phyloP scores from a whole-genome alignment of 1,140 invertebrate species.

The Drosophila mojavensis region DNA sequence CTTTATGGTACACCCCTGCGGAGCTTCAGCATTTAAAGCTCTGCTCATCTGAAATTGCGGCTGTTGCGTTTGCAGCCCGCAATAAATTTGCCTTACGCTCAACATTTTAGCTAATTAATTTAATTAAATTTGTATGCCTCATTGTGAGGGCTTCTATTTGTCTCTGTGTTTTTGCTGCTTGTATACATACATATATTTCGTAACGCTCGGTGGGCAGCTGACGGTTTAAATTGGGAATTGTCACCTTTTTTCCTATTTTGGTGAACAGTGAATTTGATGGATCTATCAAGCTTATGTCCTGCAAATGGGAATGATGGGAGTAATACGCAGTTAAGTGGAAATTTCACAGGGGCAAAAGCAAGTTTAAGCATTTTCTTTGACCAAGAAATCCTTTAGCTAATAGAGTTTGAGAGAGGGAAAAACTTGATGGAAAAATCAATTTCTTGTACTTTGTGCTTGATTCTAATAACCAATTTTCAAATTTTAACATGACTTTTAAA shows the following conservation, averaged over 20 bases:
- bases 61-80: slow-evolving; percentile 48
- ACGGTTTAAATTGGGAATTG: slow-evolving; percentile 38
- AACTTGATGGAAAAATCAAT: neutral
- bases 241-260: slow-evolving; percentile 36
- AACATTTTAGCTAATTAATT: slow-evolving; percentile 69
- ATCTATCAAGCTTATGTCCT: slow-evolving; percentile 31
- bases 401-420: too few species aligned
- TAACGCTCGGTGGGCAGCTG: slow-evolving; percentile 31
- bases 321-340: neutral
- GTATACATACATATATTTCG: neutral
- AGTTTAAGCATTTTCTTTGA: neutral
- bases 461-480: too few species aligned
- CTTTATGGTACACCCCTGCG: neutral
- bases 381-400: neutral
- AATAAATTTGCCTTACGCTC: slow-evolving; percentile 53
- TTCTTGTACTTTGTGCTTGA: too few species aligned
- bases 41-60: slow-evolving; percentile 42
- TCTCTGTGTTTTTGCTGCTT: neutral
- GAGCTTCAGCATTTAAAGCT: slow-evolving; percentile 50
- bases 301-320: neutral
- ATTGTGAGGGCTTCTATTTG: slow-evolving; percentile 17
- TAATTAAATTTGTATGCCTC: slow-evolving; percentile 61
- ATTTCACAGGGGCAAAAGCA: neutral
- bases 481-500: too few species aligned
- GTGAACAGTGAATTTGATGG: slow-evolving; percentile 19